Percentiles rank a stretch among this genome's conserved stretches.
These are phyloP conservation scores for Lophotis ruficrista DNA, from an alignment of 2,113 vertebrate species.

Conservation along the genomic window DNA sequence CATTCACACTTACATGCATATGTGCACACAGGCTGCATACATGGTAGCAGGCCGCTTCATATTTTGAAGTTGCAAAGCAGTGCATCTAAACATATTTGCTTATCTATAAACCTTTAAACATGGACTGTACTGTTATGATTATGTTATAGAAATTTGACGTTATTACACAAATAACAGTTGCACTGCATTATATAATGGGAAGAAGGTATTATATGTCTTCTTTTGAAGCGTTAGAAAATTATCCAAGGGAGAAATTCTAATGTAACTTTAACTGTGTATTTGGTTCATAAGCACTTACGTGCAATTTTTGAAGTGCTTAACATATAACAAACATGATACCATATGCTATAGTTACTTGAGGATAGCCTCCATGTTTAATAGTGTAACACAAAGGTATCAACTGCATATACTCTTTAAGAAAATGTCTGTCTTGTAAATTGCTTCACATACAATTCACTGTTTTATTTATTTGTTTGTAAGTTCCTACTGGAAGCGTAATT, in stretches of 20 bases:
- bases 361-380: background rate
- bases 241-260: constrained; percentile 19
- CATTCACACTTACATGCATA: background rate
- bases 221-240: background rate
- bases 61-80: background rate
- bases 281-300: background rate
- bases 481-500: background rate
- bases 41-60: background rate
- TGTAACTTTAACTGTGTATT: constrained; percentile 27
- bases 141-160: constrained; percentile 1
- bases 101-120: background rate
- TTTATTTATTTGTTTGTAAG: background rate
- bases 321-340: background rate
- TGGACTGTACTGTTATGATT: background rate
- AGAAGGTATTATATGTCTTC: background rate
- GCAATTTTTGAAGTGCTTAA: constrained; percentile 9
- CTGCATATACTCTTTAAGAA: background rate
- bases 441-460: background rate
- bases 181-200: background rate
- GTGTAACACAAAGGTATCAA: background rate
- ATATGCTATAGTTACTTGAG: background rate
- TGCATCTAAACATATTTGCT: background rate
- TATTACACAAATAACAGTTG: background rate
- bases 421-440: background rate
- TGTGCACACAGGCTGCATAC: background rate